Conservation (phyloP, 2,113 vertebrate genomes). For the Dasyornis broadbenti region DNA sequence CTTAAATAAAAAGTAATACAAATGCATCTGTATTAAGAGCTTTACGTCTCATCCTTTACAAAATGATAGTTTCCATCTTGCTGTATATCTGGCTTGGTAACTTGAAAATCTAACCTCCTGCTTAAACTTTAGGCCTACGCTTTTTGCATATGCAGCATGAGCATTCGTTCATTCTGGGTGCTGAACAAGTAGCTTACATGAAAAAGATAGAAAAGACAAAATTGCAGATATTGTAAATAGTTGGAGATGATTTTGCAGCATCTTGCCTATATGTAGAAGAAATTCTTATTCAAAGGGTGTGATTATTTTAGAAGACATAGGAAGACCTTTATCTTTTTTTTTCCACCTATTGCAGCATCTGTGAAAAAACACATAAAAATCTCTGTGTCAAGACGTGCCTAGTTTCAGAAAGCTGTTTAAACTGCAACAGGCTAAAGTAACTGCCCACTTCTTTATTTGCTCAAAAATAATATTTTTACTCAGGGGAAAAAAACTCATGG, state of each 20-base stretch:
- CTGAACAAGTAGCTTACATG: neutral
- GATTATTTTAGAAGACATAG: neutral
- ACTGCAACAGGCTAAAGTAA: neutral
- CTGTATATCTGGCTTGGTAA: neutral
- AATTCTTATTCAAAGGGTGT: neutral
- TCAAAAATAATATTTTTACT: neutral
- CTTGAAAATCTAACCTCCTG: neutral
- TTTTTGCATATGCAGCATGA: neutral
- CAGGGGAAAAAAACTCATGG: fast-evolving
- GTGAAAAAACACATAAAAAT: neutral
- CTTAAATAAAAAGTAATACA: neutral
- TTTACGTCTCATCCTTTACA: neutral
- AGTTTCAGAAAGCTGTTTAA: neutral
- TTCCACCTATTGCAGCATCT: neutral
- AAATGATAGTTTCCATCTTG: neutral
- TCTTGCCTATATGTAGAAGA: neutral
- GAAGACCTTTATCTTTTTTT: neutral
- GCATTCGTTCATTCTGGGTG: neutral
- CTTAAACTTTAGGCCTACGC: neutral
- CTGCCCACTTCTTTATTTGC: neutral
- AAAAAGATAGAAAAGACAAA: neutral
- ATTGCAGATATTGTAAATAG: neutral
- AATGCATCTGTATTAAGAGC: neutral
- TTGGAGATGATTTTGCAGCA: neutral
- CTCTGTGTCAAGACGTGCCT: neutral